Evolutionary conservation across 1,140 invertebrate species (phyloP), one percentile per base, ranked within the genome.

Genomic region (Bombus fervidus): DNA sequence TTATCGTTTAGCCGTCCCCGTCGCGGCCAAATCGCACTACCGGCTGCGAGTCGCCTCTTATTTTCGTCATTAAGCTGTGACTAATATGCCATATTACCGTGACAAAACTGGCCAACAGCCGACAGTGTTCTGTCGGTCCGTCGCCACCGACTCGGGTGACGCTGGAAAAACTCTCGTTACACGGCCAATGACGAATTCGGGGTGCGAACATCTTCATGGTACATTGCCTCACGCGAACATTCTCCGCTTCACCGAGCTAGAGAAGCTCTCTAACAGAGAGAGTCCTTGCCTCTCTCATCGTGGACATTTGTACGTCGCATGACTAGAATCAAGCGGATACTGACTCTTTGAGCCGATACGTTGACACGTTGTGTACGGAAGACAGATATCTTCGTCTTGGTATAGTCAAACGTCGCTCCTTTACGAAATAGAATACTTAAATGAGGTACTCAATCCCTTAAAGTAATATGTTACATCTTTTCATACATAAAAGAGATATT

Each of bases 31-130:
- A 89, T 86, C 88, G 85, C 77, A 53, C 83, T 66, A 83, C 66
- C 88, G 88, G 39, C 62, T 59, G 72, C 57, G 41, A 76, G 59
- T 71, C 79, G 80, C 22, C 83, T 81, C 75, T 87, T 90, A 90
- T 88, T 90, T 90, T 88, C 86, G 80, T 90, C 89, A 90, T 90
- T 90, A 90, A 78, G 73, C 89, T 77, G 88, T 90, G 86, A 90
- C 89, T 90, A 90, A 90, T 90, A 81, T 75, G 72, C 80, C 68
- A 69, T 84, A 90, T 90, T 90, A 90, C 88, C 89, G 81, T 78
- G 86, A 82, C 89, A 77, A 86, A 86, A 81, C 83, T 73, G 72
- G 75, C 79, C 72, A 66, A 59, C 78, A 68, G 41, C 77, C 53
- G 57, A 80, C 64, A 4, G 9, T 39, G 25, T 22, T 34, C 62